A percentile compares a stretch with the other conserved stretches of the same genome.
Evolutionary conservation across 2,888 invertebrate genomes (phyloP).

Genomic region (Spisula subtruncata): DNA sequence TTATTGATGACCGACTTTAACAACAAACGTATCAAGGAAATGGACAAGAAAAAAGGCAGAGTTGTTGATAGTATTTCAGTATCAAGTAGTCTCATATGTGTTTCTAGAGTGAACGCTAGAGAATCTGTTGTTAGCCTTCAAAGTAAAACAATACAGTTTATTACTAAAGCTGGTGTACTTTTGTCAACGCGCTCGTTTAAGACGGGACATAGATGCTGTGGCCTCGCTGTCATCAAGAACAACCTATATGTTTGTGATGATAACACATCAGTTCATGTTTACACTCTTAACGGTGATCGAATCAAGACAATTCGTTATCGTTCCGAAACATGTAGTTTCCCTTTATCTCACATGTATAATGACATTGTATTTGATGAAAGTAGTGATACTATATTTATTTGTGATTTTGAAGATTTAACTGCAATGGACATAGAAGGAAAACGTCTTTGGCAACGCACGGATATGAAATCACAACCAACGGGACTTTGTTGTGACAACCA

Average conservation of each 20-base stretch:
- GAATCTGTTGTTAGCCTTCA: background rate
- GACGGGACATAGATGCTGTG: background rate
- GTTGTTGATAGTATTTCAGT: background rate
- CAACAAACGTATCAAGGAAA: background rate
- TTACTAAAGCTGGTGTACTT: background rate
- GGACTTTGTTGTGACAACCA: background rate
- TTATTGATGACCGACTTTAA: background rate
- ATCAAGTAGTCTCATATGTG: background rate
- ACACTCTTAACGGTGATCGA: background rate
- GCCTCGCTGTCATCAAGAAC: background rate
- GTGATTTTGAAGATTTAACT: background rate
- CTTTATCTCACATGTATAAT: background rate
- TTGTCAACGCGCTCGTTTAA: background rate
- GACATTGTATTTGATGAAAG: background rate
- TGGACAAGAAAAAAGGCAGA: background rate
- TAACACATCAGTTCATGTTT: constrained; percentile 9
- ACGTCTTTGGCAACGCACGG: background rate
- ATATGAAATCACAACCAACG: background rate
- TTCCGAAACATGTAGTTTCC: background rate
- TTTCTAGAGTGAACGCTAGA: background rate
- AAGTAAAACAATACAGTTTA: background rate
- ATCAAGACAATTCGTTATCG: background rate
- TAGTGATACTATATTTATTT: background rate
- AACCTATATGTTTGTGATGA: background rate
- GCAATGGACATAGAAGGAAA: background rate